A percentile compares a stretch with the other conserved stretches of the same genome.
These are phyloP conservation scores for Linhomoeus sp. DNA, from an alignment of 2,888 invertebrate species.

Conservation along the genomic window DNA sequence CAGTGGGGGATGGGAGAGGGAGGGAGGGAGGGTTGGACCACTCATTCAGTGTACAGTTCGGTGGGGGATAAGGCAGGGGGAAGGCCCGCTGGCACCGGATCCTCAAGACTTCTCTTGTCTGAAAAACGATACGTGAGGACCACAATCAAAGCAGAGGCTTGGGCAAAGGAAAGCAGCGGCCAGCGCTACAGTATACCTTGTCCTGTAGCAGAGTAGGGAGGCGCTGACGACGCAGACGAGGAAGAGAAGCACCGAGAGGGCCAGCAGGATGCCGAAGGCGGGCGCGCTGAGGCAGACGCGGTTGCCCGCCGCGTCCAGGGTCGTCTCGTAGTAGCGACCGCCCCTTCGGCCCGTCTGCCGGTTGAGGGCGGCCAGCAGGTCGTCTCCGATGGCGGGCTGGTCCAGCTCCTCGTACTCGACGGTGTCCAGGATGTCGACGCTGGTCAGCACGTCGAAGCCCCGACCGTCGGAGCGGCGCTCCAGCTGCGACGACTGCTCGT, in stretches of 20 bases:
- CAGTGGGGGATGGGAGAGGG: too few species aligned
- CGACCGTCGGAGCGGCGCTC: background rate
- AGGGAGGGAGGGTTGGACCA: too few species aligned
- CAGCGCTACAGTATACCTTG: too few species aligned
- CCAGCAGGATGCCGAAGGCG: constrained; percentile 7
- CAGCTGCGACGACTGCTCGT: background rate
- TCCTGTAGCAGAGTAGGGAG: constrained; percentile 4
- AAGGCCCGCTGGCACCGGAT: too few species aligned
- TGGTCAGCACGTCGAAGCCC: constrained; percentile 9
- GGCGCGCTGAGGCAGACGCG: constrained; percentile 6
- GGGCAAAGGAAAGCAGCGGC: too few species aligned
- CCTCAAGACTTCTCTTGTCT: too few species aligned
- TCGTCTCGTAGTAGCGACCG: background rate
- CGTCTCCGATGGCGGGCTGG: background rate
- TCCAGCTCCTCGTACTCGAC: constrained; percentile 5
- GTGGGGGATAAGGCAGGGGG: too few species aligned
- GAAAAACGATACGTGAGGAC: too few species aligned
- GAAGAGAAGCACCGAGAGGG: constrained; percentile 6
- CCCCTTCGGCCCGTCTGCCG: background rate
- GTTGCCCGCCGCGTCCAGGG: background rate
- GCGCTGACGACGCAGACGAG: constrained; percentile 4
- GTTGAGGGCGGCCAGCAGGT: background rate
- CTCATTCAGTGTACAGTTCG: too few species aligned
- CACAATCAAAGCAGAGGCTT: too few species aligned
- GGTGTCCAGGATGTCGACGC: constrained; percentile 10